phyloP scores from a whole-genome alignment of 2,113 vertebrate species.

The Pangasianodon gigas region DNA sequence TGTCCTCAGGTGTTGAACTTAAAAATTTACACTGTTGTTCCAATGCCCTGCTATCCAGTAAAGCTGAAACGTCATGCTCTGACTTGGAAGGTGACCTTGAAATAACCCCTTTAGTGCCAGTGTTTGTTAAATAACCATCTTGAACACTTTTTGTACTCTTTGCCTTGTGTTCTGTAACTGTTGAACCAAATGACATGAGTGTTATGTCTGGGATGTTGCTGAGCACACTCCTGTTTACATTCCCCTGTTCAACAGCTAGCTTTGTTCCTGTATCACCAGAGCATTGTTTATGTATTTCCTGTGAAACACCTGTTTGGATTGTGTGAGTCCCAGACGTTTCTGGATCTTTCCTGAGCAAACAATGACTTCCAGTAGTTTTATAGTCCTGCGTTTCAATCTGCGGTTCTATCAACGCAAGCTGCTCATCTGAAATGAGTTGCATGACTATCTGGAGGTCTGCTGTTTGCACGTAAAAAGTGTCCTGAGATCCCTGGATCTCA shows the following conservation, averaged over 20 bases:
- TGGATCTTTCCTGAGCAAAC: slow-evolving; percentile 4
- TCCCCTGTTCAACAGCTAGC: neutral
- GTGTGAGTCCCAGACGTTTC: neutral
- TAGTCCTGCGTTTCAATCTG: slow-evolving; percentile 65
- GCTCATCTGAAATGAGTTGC: slow-evolving; percentile 76
- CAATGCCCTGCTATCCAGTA: neutral
- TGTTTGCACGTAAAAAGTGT: slow-evolving; percentile 71
- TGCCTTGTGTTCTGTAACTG: neutral
- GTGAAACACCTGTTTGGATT: slow-evolving; percentile 16
- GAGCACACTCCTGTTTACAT: neutral
- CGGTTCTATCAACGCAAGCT: slow-evolving; percentile 71
- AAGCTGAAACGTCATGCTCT: slow-evolving; percentile 4
- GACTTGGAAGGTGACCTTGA: slow-evolving; percentile 31
- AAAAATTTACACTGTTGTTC: slow-evolving; percentile 7
- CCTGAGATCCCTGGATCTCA: slow-evolving; percentile 53
- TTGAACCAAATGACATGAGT: neutral
- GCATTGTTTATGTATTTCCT: slow-evolving; percentile 20
- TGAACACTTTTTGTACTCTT: neutral
- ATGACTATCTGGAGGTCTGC: slow-evolving; percentile 76
- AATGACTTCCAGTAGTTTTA: slow-evolving; percentile 14
- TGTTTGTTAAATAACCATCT: neutral
- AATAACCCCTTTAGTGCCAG: slow-evolving; percentile 10
- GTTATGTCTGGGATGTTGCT: slow-evolving; percentile 13
- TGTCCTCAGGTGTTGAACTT: neutral
- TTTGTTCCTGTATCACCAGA: neutral